Percentiles rank a stretch among this genome's conserved stretches.
Conservation (phyloP, 92 coral and sea anemone genomes). For the Phymanthus crucifer region DNA sequence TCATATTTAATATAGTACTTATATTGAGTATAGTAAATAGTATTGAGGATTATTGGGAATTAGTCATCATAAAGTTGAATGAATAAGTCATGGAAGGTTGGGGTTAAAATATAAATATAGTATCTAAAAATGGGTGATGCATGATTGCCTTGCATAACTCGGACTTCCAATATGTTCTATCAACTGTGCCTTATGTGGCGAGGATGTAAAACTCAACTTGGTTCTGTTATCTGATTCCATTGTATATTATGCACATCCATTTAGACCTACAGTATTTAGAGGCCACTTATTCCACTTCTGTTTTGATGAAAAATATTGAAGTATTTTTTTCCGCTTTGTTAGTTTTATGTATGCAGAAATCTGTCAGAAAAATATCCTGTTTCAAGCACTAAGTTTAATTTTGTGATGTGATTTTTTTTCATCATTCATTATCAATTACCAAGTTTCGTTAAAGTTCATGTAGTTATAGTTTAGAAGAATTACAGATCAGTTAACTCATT, state of each 20-base stretch:
- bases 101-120: neutral
- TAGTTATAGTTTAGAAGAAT: no score
- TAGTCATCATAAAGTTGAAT: neutral
- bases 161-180: neutral
- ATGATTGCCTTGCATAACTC: neutral
- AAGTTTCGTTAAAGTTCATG: no score
- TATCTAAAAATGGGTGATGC: neutral
- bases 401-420: no score
- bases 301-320: neutral
- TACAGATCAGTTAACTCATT: neutral
- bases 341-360: neutral
- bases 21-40: no score
- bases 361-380: neutral
- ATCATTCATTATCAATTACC: no score
- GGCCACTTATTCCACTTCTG: neutral
- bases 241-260: neutral
- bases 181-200: neutral
- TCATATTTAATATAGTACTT: neutral
- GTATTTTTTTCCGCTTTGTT: neutral
- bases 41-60: neutral
- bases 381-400: neutral
- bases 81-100: neutral
- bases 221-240: neutral
- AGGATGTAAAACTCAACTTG: neutral
- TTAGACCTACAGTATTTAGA: neutral